phyloP scores from a whole-genome alignment of 2,888 invertebrate genomes.

The Autographa gamma region DNA sequence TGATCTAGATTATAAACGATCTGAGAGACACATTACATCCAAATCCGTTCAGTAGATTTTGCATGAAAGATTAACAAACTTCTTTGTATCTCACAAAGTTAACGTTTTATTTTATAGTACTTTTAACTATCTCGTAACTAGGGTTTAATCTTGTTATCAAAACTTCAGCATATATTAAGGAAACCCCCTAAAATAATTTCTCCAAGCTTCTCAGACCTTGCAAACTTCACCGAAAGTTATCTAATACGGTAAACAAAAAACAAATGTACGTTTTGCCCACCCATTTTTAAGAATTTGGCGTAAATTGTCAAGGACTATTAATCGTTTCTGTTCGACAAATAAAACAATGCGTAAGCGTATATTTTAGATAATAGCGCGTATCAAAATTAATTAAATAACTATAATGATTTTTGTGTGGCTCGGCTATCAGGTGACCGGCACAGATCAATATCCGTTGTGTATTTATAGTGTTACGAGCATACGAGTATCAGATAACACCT shows the following conservation, averaged over 20 bases:
- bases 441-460: conserved; percentile 54
- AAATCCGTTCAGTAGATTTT: too few relatives aligned
- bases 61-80: not conserved
- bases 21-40: too few relatives aligned
- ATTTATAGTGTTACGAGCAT: not conserved
- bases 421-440: conserved; percentile 48
- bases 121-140: too few relatives aligned
- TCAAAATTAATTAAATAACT: conserved; percentile 57
- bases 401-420: conserved; percentile 50
- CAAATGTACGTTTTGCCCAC: not conserved
- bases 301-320: conserved; percentile 17
- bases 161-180: not conserved
- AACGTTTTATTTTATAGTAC: too few relatives aligned
- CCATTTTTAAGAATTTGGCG: not conserved
- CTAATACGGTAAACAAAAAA: not conserved
- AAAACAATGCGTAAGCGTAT: conserved; percentile 49
- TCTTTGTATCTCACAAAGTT: too few relatives aligned
- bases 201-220: too few relatives aligned
- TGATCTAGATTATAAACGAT: too few relatives aligned
- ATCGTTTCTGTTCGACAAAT: conserved; percentile 48
- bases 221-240: too few relatives aligned
- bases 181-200: not conserved
- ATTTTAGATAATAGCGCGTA: conserved; percentile 55
- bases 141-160: too few relatives aligned
- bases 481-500: not conserved